Percentiles rank a stretch among this genome's conserved stretches.
Evolutionary conservation across 2,797 vertebrate species (phyloP).

Genomic region (Setipinna tenuifilis): DNA sequence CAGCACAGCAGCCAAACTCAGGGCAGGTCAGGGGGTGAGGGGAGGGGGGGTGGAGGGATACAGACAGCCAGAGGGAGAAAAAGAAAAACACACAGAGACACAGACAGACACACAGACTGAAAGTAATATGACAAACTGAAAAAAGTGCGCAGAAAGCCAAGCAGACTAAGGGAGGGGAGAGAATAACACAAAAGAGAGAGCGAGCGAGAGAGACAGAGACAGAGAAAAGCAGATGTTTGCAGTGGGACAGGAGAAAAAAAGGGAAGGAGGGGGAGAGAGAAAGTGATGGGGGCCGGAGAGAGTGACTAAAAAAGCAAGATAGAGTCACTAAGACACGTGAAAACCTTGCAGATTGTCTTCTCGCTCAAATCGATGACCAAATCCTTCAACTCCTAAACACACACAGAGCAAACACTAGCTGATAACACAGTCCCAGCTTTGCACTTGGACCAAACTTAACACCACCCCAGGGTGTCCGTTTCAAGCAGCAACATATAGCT

Average conservation of each 20-base stretch:
- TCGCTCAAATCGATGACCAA: neutral
- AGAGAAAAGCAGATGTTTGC: neutral
- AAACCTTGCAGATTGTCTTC: neutral
- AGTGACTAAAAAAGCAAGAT: neutral
- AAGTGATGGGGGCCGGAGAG: neutral
- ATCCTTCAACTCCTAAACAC: neutral
- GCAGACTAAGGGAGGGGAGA: neutral
- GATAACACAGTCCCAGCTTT: neutral
- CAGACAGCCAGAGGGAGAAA: neutral
- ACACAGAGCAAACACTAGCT: neutral
- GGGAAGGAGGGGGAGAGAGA: neutral
- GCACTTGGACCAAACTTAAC: neutral
- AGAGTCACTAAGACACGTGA: neutral
- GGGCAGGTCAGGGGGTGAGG: neutral
- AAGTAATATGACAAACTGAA: neutral
- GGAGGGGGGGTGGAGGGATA: neutral
- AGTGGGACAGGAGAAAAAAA: neutral
- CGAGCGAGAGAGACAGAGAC: neutral
- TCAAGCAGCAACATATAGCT: neutral
- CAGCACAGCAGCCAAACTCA: neutral
- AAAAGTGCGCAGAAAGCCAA: neutral
- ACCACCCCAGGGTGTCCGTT: neutral
- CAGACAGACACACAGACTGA: neutral
- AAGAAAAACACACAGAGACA: too few species aligned
- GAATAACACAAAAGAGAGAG: neutral